A percentile compares a stretch with the other conserved stretches of the same genome.
These are phyloP conservation scores for Holothuria glaberrima DNA, from an alignment of 35 echinoderm and acorn worm genomes.

Conservation along the genomic window DNA sequence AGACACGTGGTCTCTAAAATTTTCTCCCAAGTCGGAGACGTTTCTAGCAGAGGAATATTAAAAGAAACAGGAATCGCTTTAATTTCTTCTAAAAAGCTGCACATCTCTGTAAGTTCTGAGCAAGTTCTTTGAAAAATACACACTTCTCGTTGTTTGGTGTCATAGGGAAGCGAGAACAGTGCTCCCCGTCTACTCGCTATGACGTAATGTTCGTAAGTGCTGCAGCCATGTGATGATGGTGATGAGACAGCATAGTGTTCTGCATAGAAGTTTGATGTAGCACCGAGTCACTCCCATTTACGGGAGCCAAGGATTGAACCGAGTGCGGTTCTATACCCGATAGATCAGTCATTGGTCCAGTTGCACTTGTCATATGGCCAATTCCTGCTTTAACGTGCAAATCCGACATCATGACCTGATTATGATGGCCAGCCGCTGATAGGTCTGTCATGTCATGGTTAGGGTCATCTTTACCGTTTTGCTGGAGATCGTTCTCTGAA, in stretches of 20 bases:
- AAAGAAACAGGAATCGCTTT: too few species aligned
- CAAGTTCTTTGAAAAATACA: too few species aligned
- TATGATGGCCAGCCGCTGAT: conserved; percentile 37
- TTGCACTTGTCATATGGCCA: conserved; percentile 29
- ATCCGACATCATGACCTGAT: conserved; percentile 31
- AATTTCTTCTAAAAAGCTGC: too few species aligned
- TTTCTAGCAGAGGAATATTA: too few species aligned
- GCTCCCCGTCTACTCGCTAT: conserved; percentile 46
- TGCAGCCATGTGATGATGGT: conserved; percentile 40
- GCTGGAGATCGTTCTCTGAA: conserved; percentile 42
- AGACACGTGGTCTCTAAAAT: too few species aligned
- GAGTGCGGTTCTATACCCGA: conserved; percentile 49
- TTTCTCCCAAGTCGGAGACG: too few species aligned
- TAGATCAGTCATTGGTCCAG: conserved; percentile 53
- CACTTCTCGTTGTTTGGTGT: too few species aligned
- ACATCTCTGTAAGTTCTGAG: too few species aligned
- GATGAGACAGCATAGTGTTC: conserved; percentile 52
- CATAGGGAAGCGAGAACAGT: too few species aligned
- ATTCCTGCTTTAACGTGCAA: conserved; percentile 50
- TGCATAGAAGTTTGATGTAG: conserved; percentile 59
- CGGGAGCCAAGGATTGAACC: conserved; percentile 12
- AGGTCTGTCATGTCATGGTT: conserved; percentile 52
- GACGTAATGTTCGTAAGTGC: conserved; percentile 51
- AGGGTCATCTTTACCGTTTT: neutral
- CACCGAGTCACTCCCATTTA: conserved; percentile 50